These are phyloP conservation scores for Bombus cullumanus DNA, from an alignment of 1,140 invertebrate genomes.

Conservation along the genomic window DNA sequence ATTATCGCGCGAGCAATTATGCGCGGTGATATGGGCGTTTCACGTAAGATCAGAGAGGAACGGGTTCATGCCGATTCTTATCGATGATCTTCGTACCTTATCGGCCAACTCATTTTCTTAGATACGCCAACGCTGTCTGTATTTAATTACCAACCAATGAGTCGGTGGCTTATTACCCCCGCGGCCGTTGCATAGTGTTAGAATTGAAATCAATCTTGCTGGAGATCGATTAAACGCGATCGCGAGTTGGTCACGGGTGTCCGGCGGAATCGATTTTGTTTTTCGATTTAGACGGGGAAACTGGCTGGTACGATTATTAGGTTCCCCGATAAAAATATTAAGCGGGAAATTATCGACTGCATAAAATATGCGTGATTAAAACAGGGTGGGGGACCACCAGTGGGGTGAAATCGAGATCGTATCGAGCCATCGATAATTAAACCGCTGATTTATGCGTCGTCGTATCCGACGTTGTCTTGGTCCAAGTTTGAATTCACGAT, in stretches of 20 bases:
- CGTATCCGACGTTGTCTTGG: no score
- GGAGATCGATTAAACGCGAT: conserved; percentile 61
- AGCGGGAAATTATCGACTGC: conserved; percentile 18
- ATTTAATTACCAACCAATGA: conserved; percentile 63
- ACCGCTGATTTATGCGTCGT: conserved; percentile 51
- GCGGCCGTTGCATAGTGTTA: conserved; percentile 49
- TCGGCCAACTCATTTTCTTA: conserved; percentile 22
- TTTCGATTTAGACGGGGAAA: conserved; percentile 45
- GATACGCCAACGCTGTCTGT: conserved; percentile 37
- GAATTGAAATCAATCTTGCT: conserved; percentile 62
- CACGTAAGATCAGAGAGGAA: not conserved
- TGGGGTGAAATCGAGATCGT: conserved; percentile 56
- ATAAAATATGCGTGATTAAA: conserved; percentile 54
- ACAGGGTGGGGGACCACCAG: not conserved
- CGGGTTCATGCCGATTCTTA: conserved; percentile 32
- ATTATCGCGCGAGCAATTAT: conserved; percentile 30
- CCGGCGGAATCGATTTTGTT: conserved; percentile 61
- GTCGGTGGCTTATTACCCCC: conserved; percentile 56
- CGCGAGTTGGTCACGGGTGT: conserved; percentile 36
- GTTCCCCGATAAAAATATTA: conserved; percentile 12
- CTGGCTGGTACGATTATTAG: conserved; percentile 56
- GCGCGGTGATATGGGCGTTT: not conserved
- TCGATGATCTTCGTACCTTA: conserved; percentile 36
- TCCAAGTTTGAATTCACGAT: no score
- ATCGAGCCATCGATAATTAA: conserved; percentile 58